Percentiles rank a stretch among this genome's conserved stretches.
phyloP scores from a whole-genome alignment of 2,888 invertebrate genomes.

The Diplazon laetatorius region DNA sequence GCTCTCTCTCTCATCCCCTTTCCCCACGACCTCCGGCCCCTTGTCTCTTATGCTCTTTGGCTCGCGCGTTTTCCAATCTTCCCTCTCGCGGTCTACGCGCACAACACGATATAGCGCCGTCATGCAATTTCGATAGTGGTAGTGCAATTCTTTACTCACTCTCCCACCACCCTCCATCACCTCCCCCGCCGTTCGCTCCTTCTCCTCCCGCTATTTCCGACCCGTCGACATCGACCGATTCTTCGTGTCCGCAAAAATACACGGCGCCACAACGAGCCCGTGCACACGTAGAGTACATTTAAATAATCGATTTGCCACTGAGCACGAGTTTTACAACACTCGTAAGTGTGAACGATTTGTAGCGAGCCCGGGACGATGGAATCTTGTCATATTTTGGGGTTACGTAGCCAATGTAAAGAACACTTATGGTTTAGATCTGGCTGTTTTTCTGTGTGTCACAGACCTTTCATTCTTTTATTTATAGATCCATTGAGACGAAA shows the following conservation, averaged over 20 bases:
- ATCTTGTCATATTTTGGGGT: too few relatives aligned
- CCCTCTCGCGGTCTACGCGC: conserved; percentile 50
- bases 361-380: too few relatives aligned
- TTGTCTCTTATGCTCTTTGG: conserved; percentile 56
- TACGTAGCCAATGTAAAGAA: too few relatives aligned
- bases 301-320: conserved; percentile 71
- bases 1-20: too few relatives aligned
- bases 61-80: conserved; percentile 61
- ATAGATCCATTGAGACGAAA: too few relatives aligned
- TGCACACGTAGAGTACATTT: conserved; percentile 63
- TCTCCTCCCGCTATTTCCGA: neutral
- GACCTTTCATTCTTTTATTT: too few relatives aligned
- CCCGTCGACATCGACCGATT: conserved; percentile 38
- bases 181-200: conserved; percentile 1
- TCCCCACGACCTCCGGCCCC: too few relatives aligned
- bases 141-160: conserved; percentile 8
- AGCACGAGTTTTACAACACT: conserved; percentile 4
- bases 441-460: too few relatives aligned
- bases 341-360: neutral
- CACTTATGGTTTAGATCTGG: too few relatives aligned
- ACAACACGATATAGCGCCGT: conserved; percentile 27
- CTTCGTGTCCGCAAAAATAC: conserved; percentile 66
- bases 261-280: conserved; percentile 20
- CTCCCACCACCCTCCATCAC: neutral
- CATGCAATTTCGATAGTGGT: conserved; percentile 18